Percentiles rank a stretch among this genome's conserved stretches.
Evolutionary conservation across 2,888 invertebrate genomes (phyloP).

Genomic region (Trachelus stipa): DNA sequence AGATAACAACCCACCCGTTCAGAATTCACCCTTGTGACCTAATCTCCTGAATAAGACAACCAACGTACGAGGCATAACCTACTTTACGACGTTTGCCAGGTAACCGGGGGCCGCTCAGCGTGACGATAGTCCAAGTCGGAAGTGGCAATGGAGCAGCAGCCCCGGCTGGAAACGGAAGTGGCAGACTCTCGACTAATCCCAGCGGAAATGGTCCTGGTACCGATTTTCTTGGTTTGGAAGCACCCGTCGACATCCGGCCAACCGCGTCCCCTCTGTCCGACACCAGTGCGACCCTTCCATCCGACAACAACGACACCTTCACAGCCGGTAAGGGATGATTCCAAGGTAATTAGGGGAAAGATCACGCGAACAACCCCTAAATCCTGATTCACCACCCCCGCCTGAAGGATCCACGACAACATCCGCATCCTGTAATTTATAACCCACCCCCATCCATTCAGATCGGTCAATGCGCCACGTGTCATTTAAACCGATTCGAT

Average conservation of each 20-base stretch:
- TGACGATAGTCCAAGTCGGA: slow-evolving; percentile 61
- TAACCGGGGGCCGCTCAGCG: slow-evolving; percentile 63
- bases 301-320: slow-evolving; percentile 61
- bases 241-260: slow-evolving; percentile 55
- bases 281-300: slow-evolving; percentile 55
- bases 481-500: background rate
- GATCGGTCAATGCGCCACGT: background rate
- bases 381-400: background rate
- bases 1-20: background rate
- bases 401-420: background rate
- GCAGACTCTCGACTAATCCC: slow-evolving; percentile 18
- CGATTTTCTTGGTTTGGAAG: slow-evolving; percentile 59
- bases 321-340: slow-evolving; percentile 41
- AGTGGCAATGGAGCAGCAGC: slow-evolving; percentile 49
- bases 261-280: slow-evolving; percentile 60
- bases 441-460: no score
- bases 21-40: background rate
- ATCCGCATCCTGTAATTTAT: background rate
- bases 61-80: background rate
- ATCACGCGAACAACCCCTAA: background rate
- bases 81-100: slow-evolving; percentile 35
- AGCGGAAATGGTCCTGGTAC: slow-evolving; percentile 24
- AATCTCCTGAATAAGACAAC: background rate
- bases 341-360: background rate
- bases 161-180: slow-evolving; percentile 32